Conservation (phyloP, 1,140 invertebrate genomes). For the Trachymyrmex cornetzi region DNA sequence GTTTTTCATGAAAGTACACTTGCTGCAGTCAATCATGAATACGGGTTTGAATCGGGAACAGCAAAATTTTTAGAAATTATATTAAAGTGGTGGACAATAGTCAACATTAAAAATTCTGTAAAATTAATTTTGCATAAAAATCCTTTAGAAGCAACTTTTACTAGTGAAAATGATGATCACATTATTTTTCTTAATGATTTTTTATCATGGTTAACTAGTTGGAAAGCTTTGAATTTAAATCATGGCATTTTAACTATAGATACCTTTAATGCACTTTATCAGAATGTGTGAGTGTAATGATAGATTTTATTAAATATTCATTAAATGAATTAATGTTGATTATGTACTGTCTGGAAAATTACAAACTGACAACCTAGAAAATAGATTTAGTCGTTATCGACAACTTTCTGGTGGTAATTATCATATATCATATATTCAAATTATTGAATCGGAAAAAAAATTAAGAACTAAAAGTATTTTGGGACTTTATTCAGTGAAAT, state of each 20-base stretch:
- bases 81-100: background rate
- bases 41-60: background rate
- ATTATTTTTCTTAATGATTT: conserved; percentile 14
- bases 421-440: background rate
- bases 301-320: conserved; percentile 17
- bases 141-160: background rate
- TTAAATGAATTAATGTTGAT: background rate
- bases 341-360: background rate
- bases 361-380: conserved; percentile 2
- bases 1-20: conserved; percentile 2
- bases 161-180: background rate
- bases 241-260: background rate
- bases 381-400: conserved; percentile 9
- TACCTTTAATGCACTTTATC: background rate
- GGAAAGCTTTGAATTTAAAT: conserved; percentile 13
- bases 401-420: background rate
- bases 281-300: background rate
- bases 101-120: background rate
- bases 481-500: background rate
- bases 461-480: background rate
- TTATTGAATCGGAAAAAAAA: conserved; percentile 12
- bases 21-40: background rate
- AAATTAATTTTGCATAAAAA: conserved; percentile 1
- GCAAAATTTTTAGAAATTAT: background rate
- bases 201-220: background rate